phyloP scores from a whole-genome alignment of 2,797 vertebrate genomes.

The Typhlichthys eigenmanni region DNA sequence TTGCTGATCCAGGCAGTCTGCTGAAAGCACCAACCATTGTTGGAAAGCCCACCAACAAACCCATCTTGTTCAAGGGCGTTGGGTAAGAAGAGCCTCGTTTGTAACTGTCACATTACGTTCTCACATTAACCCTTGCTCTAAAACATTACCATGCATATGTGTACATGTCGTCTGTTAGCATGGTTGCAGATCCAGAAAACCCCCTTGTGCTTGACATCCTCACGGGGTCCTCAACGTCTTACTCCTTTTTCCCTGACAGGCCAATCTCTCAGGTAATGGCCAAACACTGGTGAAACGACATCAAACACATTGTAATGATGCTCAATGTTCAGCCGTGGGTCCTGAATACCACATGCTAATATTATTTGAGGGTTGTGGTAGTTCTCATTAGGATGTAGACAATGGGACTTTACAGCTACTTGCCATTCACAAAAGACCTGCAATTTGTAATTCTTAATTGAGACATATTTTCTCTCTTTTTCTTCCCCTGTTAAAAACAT shows the following conservation, averaged over 20 bases:
- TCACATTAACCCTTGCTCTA: not conserved
- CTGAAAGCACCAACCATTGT: slow-evolving; percentile 97
- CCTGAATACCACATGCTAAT: too few species aligned
- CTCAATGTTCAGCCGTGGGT: too few species aligned
- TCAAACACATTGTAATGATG: not conserved
- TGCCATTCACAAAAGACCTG: too few species aligned
- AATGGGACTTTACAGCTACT: too few species aligned
- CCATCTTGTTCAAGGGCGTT: slow-evolving; percentile 93
- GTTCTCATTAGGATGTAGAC: too few species aligned
- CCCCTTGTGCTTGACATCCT: slow-evolving; percentile 95
- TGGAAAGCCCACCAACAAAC: slow-evolving; percentile 85
- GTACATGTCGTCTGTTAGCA: slow-evolving; percentile 64
- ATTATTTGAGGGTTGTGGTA: too few species aligned
- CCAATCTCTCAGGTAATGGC: slow-evolving; percentile 89
- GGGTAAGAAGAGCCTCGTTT: slow-evolving; percentile 80
- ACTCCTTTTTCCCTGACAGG: slow-evolving; percentile 96
- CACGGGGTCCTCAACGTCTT: slow-evolving; percentile 94
- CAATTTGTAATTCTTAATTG: too few species aligned
- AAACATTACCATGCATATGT: not conserved
- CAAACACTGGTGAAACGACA: not conserved
- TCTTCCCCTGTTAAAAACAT: too few species aligned
- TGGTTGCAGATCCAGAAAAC: slow-evolving; percentile 98
- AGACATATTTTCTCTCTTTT: too few species aligned
- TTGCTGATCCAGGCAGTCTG: slow-evolving; percentile 89
- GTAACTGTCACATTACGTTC: not conserved